Percentiles rank a stretch among this genome's conserved stretches.
phyloP scores from a whole-genome alignment of 2,797 vertebrate species.

The Hybognathus amarus region DNA sequence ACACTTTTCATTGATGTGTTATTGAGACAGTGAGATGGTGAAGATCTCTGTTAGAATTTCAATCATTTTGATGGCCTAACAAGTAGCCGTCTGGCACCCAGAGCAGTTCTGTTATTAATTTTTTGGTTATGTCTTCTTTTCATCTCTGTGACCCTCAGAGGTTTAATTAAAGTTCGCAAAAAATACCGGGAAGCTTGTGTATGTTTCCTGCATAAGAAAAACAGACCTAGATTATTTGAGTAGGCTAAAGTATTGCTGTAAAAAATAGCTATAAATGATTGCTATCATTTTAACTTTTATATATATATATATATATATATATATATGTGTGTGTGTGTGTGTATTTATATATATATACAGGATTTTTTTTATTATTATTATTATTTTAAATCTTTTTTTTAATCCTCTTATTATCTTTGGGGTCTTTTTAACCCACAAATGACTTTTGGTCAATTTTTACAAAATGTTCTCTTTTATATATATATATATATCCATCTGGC shows the following conservation, averaged over 20 bases:
- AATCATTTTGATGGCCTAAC: slow-evolving; percentile 17
- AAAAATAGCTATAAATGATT: neutral
- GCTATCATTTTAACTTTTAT: neutral
- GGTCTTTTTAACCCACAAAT: no score
- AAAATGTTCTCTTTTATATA: no score
- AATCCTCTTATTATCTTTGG: no score
- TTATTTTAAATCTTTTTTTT: no score
- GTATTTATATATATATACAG: no score
- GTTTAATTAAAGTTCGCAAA: slow-evolving; percentile 63
- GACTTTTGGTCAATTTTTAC: no score
- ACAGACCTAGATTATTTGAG: neutral
- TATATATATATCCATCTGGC: no score
- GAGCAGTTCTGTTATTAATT: slow-evolving; percentile 19
- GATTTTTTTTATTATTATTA: no score
- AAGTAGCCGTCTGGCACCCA: slow-evolving; percentile 3
- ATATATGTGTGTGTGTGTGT: no score
- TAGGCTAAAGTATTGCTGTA: neutral
- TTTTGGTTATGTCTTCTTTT: slow-evolving; percentile 62
- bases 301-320: no score
- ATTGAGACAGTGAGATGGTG: slow-evolving; percentile 23
- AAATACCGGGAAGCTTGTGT: neutral
- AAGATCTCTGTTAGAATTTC: slow-evolving; percentile 31
- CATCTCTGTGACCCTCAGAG: slow-evolving; percentile 56
- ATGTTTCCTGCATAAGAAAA: slow-evolving; percentile 12
- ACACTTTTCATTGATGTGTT: slow-evolving; percentile 26